These are phyloP conservation scores for Paradisaea rubra DNA, from an alignment of 2,113 vertebrate species.

Conservation along the genomic window DNA sequence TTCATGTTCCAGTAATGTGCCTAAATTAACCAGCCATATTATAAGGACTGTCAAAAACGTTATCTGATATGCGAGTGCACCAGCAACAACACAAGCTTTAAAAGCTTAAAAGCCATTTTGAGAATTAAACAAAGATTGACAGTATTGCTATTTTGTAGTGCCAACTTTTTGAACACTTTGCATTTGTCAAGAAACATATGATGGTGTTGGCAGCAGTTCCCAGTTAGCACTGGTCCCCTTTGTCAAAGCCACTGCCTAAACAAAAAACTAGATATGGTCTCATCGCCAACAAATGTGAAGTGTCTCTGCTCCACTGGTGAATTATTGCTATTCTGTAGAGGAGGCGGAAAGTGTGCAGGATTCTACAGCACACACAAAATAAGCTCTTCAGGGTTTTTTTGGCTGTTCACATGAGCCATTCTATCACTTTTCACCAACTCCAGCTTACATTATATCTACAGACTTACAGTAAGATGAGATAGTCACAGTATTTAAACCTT, in stretches of 20 bases:
- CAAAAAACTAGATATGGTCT: background rate
- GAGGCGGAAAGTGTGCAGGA: background rate
- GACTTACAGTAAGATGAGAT: slow-evolving; percentile 48
- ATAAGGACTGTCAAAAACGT: background rate
- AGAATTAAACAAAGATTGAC: slow-evolving; percentile 34
- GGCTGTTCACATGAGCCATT: background rate
- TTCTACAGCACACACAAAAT: background rate
- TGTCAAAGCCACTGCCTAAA: background rate
- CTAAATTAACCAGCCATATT: background rate
- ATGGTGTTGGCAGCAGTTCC: slow-evolving; percentile 3
- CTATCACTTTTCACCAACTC: slow-evolving; percentile 37
- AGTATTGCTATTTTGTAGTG: slow-evolving; percentile 31
- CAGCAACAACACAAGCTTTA: slow-evolving; percentile 13
- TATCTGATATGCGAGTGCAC: background rate
- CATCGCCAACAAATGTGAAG: background rate
- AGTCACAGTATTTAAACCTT: slow-evolving; percentile 51
- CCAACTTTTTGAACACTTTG: slow-evolving; percentile 39
- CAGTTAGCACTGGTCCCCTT: background rate
- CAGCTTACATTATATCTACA: slow-evolving; percentile 9
- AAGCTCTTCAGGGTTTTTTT: background rate
- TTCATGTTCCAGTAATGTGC: background rate
- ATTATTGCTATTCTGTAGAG: background rate
- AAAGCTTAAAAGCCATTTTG: background rate
- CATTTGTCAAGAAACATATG: slow-evolving; percentile 52
- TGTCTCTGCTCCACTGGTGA: background rate